Base-by-base conservation (phyloP, 2,888 invertebrate species). In the Agrotis clavis region DNA sequence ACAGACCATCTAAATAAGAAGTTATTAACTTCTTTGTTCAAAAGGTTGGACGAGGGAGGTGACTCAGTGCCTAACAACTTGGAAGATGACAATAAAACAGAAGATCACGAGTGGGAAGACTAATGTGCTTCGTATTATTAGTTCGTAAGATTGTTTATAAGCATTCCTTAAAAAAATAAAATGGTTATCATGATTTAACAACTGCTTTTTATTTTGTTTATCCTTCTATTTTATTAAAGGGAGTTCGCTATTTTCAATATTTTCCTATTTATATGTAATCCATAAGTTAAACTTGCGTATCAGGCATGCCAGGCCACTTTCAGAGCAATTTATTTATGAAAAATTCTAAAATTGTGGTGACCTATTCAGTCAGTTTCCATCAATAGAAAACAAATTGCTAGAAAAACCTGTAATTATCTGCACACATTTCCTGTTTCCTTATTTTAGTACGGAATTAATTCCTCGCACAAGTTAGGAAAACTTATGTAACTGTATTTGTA, bases 1-100 rank as follows among this genome's bases (percentile, higher is more conserved):
- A 98, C 97, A 0, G 98, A 98, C 89, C 97, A 96, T 79, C 87
- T 98, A 71, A 98, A 98, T 89, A 97, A 97, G 90, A 97, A 97
- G 86, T 92, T 98, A 67, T 91, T 98, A 62, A 95, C 97, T 70
- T 97, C 97, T 0, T 94, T 97, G 72, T 94, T 97, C 76, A 96
- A 97, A 67, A 93, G 97, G 77, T 96, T 98, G 93, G 97, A 97
- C 50, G 93, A 95, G 74, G 94, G 91, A 7, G 91, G 89, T 74
- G 93, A 96, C 79, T 89, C 93, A 45, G 74, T 79, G 41, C 69
- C 92, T 11, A 93, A 92, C 87, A 94, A 92, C 92, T 73, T 92
- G 77, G 93, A 93, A 80, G 84, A 92, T 0, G 94, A 95, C 51
- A 91, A 92, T 81, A 89, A 89, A 21, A 92, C 91, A 30, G 88